These are phyloP conservation scores for Sebastolobus alascanus DNA, from an alignment of 2,797 vertebrate genomes.

Conservation along the genomic window DNA sequence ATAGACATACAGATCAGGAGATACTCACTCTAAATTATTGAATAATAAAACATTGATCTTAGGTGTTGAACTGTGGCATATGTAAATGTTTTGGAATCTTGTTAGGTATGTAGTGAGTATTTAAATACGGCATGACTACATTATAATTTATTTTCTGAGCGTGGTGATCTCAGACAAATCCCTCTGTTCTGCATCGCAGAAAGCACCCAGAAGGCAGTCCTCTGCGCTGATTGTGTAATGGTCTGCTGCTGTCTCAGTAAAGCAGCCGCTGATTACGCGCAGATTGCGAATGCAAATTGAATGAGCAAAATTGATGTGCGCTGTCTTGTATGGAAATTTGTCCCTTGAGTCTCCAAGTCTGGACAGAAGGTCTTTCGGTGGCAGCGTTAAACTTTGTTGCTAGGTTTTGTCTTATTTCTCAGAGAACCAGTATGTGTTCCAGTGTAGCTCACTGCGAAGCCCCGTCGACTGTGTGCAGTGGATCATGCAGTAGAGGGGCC, in stretches of 20 bases:
- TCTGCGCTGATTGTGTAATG: constrained; percentile 22
- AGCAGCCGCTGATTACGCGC: constrained; percentile 1
- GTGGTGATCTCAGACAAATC: constrained; percentile 5
- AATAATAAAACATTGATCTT: neutral
- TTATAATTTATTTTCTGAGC: neutral
- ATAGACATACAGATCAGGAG: neutral
- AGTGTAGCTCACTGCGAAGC: constrained; percentile 27
- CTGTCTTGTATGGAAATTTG: constrained; percentile 6
- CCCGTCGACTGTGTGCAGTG: constrained; percentile 34
- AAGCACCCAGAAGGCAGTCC: constrained; percentile 16
- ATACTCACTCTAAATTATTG: neutral
- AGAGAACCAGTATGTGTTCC: neutral
- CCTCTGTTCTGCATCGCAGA: neutral
- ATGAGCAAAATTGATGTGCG: neutral
- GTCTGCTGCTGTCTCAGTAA: constrained; percentile 13
- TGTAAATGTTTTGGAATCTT: neutral
- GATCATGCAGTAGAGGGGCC: constrained; percentile 37
- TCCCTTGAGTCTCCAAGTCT: neutral
- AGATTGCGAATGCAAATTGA: constrained; percentile 24
- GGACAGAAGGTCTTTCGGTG: neutral
- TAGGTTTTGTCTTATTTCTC: neutral
- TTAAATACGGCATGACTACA: neutral
- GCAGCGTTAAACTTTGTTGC: constrained; percentile 8
- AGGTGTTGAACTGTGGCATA: neutral
- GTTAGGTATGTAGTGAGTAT: neutral